Evolutionary conservation across 2,797 vertebrate species (phyloP).

Genomic region (Lacerta viridis): DNA sequence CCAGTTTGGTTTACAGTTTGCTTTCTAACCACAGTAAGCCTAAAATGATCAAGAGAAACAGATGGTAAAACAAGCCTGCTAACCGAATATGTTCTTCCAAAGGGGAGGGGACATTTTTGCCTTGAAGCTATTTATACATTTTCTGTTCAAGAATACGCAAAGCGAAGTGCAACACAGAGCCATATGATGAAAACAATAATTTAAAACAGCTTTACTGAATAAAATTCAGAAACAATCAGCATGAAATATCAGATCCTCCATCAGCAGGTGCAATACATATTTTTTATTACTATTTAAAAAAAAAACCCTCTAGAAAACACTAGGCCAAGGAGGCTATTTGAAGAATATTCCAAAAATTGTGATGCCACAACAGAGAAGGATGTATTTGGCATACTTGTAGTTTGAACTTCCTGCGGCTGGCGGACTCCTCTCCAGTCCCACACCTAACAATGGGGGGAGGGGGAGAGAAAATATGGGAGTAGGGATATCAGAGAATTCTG

Average conservation of each 20-base stretch:
- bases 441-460: neutral
- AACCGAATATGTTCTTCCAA: neutral
- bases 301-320: neutral
- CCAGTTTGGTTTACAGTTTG: conserved; percentile 40
- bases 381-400: neutral
- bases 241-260: neutral
- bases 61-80: conserved; percentile 27
- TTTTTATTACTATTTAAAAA: neutral
- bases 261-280: neutral
- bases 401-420: neutral
- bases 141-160: neutral
- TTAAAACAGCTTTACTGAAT: neutral
- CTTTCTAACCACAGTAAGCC: conserved; percentile 33
- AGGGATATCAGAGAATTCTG: too few species aligned
- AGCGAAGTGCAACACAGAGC: neutral
- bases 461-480: neutral
- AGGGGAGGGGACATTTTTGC: neutral
- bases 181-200: neutral
- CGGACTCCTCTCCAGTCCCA: neutral
- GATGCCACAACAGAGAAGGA: neutral
- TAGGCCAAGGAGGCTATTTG: neutral
- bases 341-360: neutral
- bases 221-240: neutral
- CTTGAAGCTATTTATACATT: neutral
- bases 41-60: conserved; percentile 56